Evolutionary conservation across 1,140 invertebrate genomes (phyloP).

Genomic region (Heterodera schachtii): DNA sequence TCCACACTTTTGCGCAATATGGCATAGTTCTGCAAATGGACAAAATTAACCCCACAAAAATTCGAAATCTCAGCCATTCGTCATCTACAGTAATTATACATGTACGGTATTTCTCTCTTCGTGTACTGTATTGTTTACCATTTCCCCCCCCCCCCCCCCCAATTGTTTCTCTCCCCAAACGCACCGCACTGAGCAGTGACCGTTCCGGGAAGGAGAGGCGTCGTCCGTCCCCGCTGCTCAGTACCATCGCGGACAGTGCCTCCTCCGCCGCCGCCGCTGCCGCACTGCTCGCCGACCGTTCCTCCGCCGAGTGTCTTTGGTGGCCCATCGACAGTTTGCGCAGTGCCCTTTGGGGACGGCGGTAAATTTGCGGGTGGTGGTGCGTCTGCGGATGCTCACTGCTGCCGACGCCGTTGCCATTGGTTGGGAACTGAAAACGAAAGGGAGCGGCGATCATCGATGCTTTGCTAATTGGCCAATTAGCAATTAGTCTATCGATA

Average conservation of each 20-base stretch:
- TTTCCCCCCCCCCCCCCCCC: too few relatives aligned
- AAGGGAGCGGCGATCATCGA: background rate
- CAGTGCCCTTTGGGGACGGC: slow-evolving; percentile 27
- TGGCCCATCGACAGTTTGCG: slow-evolving; percentile 32
- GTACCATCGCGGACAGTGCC: slow-evolving; percentile 31
- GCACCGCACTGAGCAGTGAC: slow-evolving; percentile 43
- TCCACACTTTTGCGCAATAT: slow-evolving; percentile 49
- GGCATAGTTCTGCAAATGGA: slow-evolving; percentile 47
- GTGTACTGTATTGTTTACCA: too few relatives aligned
- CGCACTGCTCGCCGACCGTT: slow-evolving; percentile 15
- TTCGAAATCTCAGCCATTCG: too few relatives aligned
- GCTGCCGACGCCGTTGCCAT: background rate
- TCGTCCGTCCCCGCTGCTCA: slow-evolving; percentile 14
- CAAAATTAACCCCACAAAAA: slow-evolving; percentile 28
- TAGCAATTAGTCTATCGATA: too few relatives aligned
- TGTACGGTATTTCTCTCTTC: too few relatives aligned
- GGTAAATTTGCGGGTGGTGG: slow-evolving; percentile 32
- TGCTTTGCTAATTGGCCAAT: too few relatives aligned
- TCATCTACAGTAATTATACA: too few relatives aligned
- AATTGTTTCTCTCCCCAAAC: background rate
- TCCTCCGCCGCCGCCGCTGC: slow-evolving; percentile 33
- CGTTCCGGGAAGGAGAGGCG: slow-evolving; percentile 47
- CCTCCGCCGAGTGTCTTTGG: slow-evolving; percentile 24
- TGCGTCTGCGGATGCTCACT: background rate
- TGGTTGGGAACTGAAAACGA: slow-evolving; percentile 24